Percentiles rank a stretch among this genome's conserved stretches.
These are phyloP conservation scores for Antheraea assamensis DNA, from an alignment of 2,888 invertebrate species.

Conservation along the genomic window DNA sequence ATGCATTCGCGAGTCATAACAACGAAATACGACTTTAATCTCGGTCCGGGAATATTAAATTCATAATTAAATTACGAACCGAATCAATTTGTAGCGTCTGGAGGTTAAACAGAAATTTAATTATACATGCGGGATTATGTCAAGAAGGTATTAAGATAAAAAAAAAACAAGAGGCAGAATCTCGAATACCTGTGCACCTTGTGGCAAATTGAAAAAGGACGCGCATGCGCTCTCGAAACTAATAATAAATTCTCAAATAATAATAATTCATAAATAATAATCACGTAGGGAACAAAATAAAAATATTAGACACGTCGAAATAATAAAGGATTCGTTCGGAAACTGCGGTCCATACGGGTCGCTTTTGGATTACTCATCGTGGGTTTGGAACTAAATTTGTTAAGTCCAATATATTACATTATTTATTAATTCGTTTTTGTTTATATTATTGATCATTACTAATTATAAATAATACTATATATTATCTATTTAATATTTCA, in stretches of 20 bases:
- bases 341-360: constrained; percentile 57
- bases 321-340: constrained; percentile 77
- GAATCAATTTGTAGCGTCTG: constrained; percentile 71
- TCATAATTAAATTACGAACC: constrained; percentile 63
- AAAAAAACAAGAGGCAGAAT: constrained; percentile 45
- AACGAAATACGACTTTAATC: constrained; percentile 42
- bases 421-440: not conserved
- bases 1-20: constrained; percentile 34
- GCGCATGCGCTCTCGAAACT: constrained; percentile 71
- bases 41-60: constrained; percentile 48
- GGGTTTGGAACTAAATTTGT: not conserved
- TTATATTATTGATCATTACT: not conserved
- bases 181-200: constrained; percentile 68
- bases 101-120: constrained; percentile 67
- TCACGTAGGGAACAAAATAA: constrained; percentile 77
- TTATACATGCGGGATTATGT: constrained; percentile 69
- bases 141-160: constrained; percentile 64
- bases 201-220: constrained; percentile 80
- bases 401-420: too few species aligned
- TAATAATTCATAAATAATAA: constrained; percentile 83
- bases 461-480: too few species aligned
- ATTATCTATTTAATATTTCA: not conserved
- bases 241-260: constrained; percentile 81
- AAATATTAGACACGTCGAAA: constrained; percentile 78
- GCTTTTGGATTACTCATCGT: constrained; percentile 33